Base-by-base conservation (phyloP, 2,888 invertebrate genomes). In the Leptura quadrifasciata region DNA sequence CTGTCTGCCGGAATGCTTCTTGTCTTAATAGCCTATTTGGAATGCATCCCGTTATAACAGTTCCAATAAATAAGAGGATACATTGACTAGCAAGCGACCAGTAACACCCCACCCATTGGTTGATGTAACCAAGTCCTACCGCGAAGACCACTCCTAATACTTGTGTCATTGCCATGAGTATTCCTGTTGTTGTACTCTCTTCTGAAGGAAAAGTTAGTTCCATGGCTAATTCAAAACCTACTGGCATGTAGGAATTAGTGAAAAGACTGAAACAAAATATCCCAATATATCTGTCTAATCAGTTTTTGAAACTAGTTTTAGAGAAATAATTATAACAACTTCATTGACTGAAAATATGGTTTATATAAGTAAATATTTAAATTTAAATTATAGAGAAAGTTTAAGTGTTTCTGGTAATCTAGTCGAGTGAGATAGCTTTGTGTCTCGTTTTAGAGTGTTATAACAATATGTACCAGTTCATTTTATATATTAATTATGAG, bases 21-120 rank as follows among this genome's bases (percentile, higher is more conserved):
- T 85, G 86, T 64, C 86, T 75, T 67, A 78, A 76, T 63, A 82
- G 75, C 9, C 74, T 75, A 76, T 86, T 85, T 10, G 84, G 83
- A 18, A 86, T 76, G 55, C 81, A 79, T 9, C 69, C 72, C 6
- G 86, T 86, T 6, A 85, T 76, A 1, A 83, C 60, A 0, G 84
- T 80, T 12, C 85, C 85, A 52, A 85, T 8, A 10, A 82, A 63
- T 31, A 86, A 68, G 10, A 84, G 67, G 4, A 74, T 39, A 15
- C 76, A 77, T 73, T 83, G 83, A 39, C 80, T 81, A 0, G 71
- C 76, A 24, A 86, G 72, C 0, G 84, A 70, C 86, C 85, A 86
- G 70, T 84, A 84, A 35, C 81, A 77, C 6, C 84, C 85, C 63
- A 82, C 72, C 64, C 61, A 75, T 31, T 76, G 20, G 74, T 82